A percentile compares a stretch with the other conserved stretches of the same genome.
These are phyloP conservation scores for Malurus elegans DNA, from an alignment of 2,113 vertebrate genomes.

Conservation along the genomic window DNA sequence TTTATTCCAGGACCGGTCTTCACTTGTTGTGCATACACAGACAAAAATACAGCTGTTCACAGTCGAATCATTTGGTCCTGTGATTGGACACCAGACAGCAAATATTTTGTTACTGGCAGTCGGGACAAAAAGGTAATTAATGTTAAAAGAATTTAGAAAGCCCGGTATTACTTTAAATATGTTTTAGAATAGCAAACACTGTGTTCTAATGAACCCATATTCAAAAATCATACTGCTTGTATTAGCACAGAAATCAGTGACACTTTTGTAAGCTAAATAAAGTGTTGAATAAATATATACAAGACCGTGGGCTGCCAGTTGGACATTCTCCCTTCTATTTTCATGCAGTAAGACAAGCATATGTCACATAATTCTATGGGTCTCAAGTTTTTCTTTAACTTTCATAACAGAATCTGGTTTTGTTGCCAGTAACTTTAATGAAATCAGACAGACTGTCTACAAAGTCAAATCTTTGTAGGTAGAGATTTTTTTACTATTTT, in stretches of 20 bases:
- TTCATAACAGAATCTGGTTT: background rate
- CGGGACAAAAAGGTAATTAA: conserved; percentile 92
- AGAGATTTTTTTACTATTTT: background rate
- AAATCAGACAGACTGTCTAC: background rate
- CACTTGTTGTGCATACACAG: conserved; percentile 80
- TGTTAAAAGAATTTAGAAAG: background rate
- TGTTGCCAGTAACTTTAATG: background rate
- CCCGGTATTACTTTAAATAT: background rate
- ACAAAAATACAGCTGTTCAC: conserved; percentile 86
- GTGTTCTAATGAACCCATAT: background rate
- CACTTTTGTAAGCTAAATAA: background rate
- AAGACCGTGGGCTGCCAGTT: background rate
- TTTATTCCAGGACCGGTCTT: conserved; percentile 81
- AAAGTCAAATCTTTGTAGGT: background rate
- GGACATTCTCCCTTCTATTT: background rate
- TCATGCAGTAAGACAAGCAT: background rate
- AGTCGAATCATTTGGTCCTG: conserved; percentile 97
- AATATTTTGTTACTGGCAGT: conserved; percentile 92
- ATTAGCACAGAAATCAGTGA: background rate
- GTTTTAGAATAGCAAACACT: background rate
- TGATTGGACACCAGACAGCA: conserved; percentile 93
- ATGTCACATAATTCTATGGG: background rate
- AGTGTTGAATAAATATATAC: background rate
- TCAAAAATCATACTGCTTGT: background rate
- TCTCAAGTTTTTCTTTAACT: background rate